Conservation (phyloP, 1,140 invertebrate genomes). For the Anastatus disparis region DNA sequence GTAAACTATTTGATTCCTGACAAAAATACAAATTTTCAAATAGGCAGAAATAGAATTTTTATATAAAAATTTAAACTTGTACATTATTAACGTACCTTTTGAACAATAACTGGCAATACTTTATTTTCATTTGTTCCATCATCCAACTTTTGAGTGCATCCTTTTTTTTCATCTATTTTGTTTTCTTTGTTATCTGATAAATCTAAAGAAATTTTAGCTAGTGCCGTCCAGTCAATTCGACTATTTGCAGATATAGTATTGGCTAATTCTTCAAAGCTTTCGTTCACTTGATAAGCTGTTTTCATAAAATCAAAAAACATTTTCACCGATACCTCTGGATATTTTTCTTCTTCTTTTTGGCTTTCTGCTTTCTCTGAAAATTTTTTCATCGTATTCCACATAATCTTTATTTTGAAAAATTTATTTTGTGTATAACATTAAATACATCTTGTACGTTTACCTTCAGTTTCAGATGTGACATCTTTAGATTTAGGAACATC, state of each 20-base stretch:
- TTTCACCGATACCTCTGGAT: constrained; percentile 72
- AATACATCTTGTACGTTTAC: constrained; percentile 1
- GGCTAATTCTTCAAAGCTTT: constrained; percentile 71
- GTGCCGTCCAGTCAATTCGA: constrained; percentile 73
- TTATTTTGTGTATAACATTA: background rate
- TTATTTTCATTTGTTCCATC: constrained; percentile 39
- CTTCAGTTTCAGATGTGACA: constrained; percentile 1
- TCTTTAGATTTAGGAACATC: constrained; percentile 21
- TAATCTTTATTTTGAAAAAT: background rate
- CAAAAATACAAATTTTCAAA: constrained; percentile 4
- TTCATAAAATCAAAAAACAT: constrained; percentile 80
- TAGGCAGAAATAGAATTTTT: background rate
- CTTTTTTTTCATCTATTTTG: constrained; percentile 39
- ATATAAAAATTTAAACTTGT: background rate
- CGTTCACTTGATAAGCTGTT: constrained; percentile 75
- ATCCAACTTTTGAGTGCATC: background rate
- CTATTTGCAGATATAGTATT: constrained; percentile 67
- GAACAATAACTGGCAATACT: constrained; percentile 19
- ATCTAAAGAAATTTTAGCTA: constrained; percentile 64
- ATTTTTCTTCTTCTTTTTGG: constrained; percentile 39
- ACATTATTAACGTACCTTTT: background rate
- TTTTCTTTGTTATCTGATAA: no score
- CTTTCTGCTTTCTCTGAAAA: background rate
- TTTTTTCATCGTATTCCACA: background rate
- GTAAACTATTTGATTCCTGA: constrained; percentile 14